Evolutionary conservation across 1,140 invertebrate species (phyloP).

Genomic region (Protaetia brevitarsis): DNA sequence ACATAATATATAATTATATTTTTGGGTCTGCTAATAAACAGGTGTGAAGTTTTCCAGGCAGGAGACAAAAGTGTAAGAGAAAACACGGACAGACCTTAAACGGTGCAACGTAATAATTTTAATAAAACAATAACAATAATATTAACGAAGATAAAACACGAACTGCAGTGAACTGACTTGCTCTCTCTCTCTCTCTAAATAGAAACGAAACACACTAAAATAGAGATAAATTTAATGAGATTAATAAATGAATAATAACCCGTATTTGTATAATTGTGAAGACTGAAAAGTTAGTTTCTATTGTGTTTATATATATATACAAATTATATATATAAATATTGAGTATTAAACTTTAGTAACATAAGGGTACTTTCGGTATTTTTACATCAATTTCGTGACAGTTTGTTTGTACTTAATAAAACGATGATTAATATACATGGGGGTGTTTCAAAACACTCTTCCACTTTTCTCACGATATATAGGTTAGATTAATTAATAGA

Average conservation of each 20-base stretch:
- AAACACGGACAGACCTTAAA: neutral
- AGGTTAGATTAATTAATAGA: too few relatives aligned
- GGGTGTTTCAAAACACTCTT: neutral
- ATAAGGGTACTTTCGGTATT: conserved; percentile 20
- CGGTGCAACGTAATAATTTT: neutral
- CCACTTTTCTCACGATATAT: too few relatives aligned
- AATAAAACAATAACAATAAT: neutral
- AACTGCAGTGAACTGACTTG: conserved; percentile 40
- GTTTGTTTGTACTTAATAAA: conserved; percentile 27
- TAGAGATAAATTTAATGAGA: too few relatives aligned
- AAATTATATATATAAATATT: conserved; percentile 22
- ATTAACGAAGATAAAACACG: neutral
- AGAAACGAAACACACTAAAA: too few relatives aligned
- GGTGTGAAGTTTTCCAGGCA: neutral
- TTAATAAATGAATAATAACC: conserved; percentile 30
- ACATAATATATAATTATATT: conserved; percentile 32
- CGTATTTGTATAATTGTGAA: conserved; percentile 48
- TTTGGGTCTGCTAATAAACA: conserved; percentile 38
- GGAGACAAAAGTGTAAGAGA: neutral
- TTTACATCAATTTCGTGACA: conserved; percentile 22
- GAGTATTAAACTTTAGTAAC: conserved; percentile 21
- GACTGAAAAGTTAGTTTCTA: conserved; percentile 47
- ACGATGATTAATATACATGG: neutral
- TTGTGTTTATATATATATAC: conserved; percentile 45
- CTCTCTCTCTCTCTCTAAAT: too few relatives aligned